Base-by-base conservation (phyloP, 2,888 invertebrate genomes). In the Meandrusa payeni region DNA sequence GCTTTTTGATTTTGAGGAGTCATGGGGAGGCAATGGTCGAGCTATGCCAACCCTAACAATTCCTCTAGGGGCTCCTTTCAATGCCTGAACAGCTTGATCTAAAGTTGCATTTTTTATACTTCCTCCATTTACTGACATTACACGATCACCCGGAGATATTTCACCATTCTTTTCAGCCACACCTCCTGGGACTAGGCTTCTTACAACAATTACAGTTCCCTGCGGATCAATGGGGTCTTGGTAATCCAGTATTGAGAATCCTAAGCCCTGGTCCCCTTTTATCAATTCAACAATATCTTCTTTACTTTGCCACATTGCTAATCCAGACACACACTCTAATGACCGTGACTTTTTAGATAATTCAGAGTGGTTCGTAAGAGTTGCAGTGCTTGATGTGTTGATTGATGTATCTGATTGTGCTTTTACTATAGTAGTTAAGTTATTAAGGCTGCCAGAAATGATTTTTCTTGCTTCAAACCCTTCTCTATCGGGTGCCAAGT, bases 161-260 rank as follows among this genome's bases (percentile, higher is more conserved):
- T 96, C 92, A 24, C 98, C 98, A 70, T 97, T 97, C 55, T 93
- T 92, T 82, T 98, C 97, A 7, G 99, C 99, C n/a, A 97, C 95
- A 20, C 99, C 99, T 44, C 98, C 97, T 19, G 99, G 98, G 41
- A 99, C 99, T 55, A 99, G 90, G 70, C 98, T 98, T 61, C 98
- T 92, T 59, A 99, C 97, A 51, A 99, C 98, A 79, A 99, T 98
- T 57, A 98, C 97, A 55, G 97, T 97, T 64, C 97, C 96, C 64
- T 94, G 93, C 42, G 97, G 93, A 88, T 99, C 98, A 68, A 97
- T 90, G 24, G 99, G 99, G 87, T 99, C 99, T 91, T 97, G 97
- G 83, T 97, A 97, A 85, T 97, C 99, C 52, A 99, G 90, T 67
- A 99, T 97, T 57, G 98, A 98, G 89, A 99, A 99, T 50, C 99